Evolutionary conservation across 2,113 vertebrate species (phyloP).

Genomic region (Syrmaticus mikado): DNA sequence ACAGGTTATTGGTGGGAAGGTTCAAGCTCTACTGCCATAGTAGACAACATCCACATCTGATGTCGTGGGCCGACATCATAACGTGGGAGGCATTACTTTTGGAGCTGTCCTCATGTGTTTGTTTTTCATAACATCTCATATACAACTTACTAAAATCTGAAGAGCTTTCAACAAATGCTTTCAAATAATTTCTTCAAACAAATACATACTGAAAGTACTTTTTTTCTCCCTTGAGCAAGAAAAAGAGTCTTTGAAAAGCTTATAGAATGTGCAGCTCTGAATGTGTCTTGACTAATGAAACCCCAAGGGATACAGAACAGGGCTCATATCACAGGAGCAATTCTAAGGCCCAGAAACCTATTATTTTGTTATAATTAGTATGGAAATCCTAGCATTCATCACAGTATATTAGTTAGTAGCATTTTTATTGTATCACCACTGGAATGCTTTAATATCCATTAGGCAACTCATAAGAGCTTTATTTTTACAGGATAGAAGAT

Average conservation of each 20-base stretch:
- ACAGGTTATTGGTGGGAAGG: too few species aligned
- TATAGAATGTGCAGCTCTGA: not conserved
- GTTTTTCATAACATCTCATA: not conserved
- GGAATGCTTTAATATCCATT: not conserved
- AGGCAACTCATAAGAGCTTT: not conserved
- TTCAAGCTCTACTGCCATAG: too few species aligned
- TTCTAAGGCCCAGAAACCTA: not conserved
- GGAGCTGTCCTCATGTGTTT: not conserved
- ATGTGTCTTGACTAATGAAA: constrained; percentile 19
- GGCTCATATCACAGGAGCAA: not conserved
- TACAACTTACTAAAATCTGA: not conserved
- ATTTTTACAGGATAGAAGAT: not conserved
- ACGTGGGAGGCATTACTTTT: too few species aligned
- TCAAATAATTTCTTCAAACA: not conserved
- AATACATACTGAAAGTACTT: not conserved
- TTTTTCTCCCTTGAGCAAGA: not conserved
- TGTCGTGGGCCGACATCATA: too few species aligned
- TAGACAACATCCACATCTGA: too few species aligned
- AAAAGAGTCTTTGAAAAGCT: not conserved
- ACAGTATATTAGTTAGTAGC: not conserved
- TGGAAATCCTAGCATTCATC: not conserved
- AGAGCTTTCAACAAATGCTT: not conserved
- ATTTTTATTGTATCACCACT: not conserved
- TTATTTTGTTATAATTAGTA: constrained; percentile 17
- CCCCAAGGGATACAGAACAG: not conserved